A percentile compares a stretch with the other conserved stretches of the same genome.
phyloP scores from a whole-genome alignment of 2,888 invertebrate species.

The Girardia tigrina region DNA sequence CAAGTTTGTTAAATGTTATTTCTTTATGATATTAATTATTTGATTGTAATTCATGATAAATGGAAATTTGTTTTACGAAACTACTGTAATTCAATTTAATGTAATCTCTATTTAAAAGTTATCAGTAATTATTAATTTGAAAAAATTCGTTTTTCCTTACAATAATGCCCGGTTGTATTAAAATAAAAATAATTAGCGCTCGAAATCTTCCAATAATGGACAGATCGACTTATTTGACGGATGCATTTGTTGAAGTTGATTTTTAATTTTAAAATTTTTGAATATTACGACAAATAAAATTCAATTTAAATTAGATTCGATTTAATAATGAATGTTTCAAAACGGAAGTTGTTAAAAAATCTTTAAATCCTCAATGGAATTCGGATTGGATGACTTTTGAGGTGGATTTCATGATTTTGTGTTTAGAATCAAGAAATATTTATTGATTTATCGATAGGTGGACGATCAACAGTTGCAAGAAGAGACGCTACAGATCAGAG shows the following conservation, averaged over 20 bases:
- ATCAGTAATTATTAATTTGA: too few relatives aligned
- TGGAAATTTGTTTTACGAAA: too few relatives aligned
- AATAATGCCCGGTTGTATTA: constrained; percentile 82
- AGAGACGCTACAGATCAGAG: constrained; percentile 75
- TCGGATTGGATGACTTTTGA: constrained; percentile 88
- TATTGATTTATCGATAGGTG: constrained; percentile 55
- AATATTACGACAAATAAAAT: too few relatives aligned
- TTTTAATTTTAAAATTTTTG: not conserved
- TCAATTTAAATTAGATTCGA: constrained; percentile 54
- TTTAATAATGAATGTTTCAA: constrained; percentile 79
- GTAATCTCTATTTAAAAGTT: too few relatives aligned
- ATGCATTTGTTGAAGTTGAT: constrained; percentile 81
- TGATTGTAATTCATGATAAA: too few relatives aligned
- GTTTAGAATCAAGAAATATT: constrained; percentile 6
- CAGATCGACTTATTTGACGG: constrained; percentile 80
- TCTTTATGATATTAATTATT: too few relatives aligned
- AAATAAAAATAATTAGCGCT: constrained; percentile 77
- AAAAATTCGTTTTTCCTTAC: too few relatives aligned
- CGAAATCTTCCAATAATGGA: constrained; percentile 93
- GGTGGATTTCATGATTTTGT: constrained; percentile 52
- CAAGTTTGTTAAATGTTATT: too few relatives aligned
- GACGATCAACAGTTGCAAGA: constrained; percentile 95
- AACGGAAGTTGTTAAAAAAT: constrained; percentile 85
- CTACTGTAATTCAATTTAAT: too few relatives aligned
- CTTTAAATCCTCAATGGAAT: constrained; percentile 89